Percentiles rank a stretch among this genome's conserved stretches.
Evolutionary conservation across 2,888 invertebrate species (phyloP).

Genomic region (Melieria omissa): DNA sequence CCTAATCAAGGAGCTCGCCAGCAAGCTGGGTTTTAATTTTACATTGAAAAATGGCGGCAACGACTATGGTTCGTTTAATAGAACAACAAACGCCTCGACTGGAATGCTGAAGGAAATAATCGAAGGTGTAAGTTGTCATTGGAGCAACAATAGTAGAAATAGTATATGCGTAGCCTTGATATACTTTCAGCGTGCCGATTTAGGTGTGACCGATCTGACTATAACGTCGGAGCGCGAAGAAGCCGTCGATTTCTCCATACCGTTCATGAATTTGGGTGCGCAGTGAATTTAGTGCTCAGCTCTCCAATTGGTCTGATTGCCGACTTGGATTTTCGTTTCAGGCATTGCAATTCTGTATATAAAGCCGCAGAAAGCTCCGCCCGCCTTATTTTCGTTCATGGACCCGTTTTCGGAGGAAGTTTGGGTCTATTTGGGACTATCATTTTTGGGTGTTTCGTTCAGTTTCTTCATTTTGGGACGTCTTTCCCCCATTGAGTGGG

Average conservation of each 20-base stretch:
- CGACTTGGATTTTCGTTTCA: slow-evolving; percentile 44
- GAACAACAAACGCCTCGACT: slow-evolving; percentile 77
- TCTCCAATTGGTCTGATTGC: slow-evolving; percentile 2
- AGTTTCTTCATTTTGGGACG: slow-evolving; percentile 83
- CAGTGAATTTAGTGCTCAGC: neutral
- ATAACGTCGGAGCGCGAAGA: slow-evolving; percentile 88
- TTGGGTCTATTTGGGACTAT: slow-evolving; percentile 84
- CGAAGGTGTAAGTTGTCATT: slow-evolving; percentile 67
- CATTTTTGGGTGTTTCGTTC: slow-evolving; percentile 82
- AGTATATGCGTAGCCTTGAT: neutral
- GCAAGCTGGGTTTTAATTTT: slow-evolving; percentile 83
- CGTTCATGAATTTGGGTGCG: slow-evolving; percentile 89
- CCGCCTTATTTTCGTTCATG: slow-evolving; percentile 90
- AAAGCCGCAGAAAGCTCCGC: slow-evolving; percentile 84
- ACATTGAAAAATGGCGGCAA: slow-evolving; percentile 81
- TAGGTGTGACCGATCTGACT: slow-evolving; percentile 91
- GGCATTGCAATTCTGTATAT: slow-evolving; percentile 90
- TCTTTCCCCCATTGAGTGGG: slow-evolving; percentile 88
- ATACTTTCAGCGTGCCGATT: slow-evolving; percentile 79
- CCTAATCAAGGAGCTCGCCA: slow-evolving; percentile 81
- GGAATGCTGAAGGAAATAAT: slow-evolving; percentile 88
- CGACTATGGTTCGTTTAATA: slow-evolving; percentile 78
- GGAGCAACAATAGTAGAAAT: neutral
- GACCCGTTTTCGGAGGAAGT: slow-evolving; percentile 88
- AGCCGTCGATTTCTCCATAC: slow-evolving; percentile 93